A percentile compares a stretch with the other conserved stretches of the same genome.
Conservation (phyloP, 2,113 vertebrate genomes). For the Hydropotes inermis region DNA sequence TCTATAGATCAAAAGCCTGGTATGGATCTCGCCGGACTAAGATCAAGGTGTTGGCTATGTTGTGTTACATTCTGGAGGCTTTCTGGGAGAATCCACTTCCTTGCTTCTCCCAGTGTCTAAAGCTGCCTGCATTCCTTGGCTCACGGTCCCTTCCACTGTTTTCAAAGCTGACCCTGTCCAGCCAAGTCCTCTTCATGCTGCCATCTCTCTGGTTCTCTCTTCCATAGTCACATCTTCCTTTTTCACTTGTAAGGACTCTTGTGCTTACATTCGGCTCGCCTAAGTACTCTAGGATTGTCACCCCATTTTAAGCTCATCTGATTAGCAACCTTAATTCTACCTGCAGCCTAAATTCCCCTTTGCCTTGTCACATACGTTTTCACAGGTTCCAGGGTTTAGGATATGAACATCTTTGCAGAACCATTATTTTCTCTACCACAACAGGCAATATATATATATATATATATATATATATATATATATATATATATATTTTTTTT, state of each 20-base stretch:
- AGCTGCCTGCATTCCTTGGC: not conserved
- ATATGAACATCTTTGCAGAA: not conserved
- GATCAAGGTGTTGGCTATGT: not conserved
- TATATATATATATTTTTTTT: not conserved
- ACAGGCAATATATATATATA: not conserved
- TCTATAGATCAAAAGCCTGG: not conserved
- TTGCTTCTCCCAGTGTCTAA: not conserved
- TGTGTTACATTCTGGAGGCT: not conserved
- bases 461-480: too few relatives aligned
- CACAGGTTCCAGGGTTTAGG: not conserved
- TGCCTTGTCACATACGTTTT: not conserved
- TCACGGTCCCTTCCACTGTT: not conserved
- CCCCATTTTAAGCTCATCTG: not conserved
- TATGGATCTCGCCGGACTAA: not conserved
- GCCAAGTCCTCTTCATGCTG: not conserved
- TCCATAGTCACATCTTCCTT: not conserved
- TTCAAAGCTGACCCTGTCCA: not conserved
- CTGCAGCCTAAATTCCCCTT: not conserved
- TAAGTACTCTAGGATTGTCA: not conserved
- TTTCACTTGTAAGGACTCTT: not conserved
- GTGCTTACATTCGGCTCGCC: not conserved
- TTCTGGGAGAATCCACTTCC: not conserved
- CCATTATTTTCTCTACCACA: not conserved
- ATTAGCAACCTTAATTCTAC: not conserved
- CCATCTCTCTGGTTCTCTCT: not conserved